These are phyloP conservation scores for Heliconius hewitsoni DNA, from an alignment of 1,140 invertebrate species.

Conservation along the genomic window DNA sequence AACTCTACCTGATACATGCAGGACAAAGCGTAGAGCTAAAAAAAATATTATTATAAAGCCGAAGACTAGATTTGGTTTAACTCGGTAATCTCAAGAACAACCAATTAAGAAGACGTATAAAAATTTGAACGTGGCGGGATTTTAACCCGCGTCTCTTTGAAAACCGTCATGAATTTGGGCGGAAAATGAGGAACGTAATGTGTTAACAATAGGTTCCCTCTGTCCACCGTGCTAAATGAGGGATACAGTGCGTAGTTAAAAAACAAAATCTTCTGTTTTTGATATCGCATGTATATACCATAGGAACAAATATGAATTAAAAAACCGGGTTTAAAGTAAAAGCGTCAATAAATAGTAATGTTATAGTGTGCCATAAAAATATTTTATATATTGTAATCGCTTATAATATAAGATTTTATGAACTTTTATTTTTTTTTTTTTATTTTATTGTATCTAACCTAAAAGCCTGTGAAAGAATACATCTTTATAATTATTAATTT, in stretches of 20 bases:
- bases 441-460: neutral
- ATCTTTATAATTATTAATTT: neutral
- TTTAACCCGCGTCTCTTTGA: too few relatives aligned
- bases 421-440: neutral
- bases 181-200: too few relatives aligned
- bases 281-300: neutral
- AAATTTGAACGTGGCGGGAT: too few relatives aligned
- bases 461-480: neutral
- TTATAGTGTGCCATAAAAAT: neutral
- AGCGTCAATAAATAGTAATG: neutral
- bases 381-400: neutral
- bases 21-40: too few relatives aligned
- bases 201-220: too few relatives aligned
- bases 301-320: neutral
- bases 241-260: neutral
- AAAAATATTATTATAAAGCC: too few relatives aligned
- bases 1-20: neutral
- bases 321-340: conserved; percentile 1
- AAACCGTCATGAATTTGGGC: too few relatives aligned
- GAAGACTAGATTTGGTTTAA: too few relatives aligned
- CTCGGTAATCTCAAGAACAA: too few relatives aligned
- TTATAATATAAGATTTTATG: neutral
- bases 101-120: too few relatives aligned
- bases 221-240: neutral
- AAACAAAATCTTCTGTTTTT: neutral